A percentile compares a stretch with the other conserved stretches of the same genome.
These are phyloP conservation scores for Brachystomella parvula DNA, from an alignment of 1,140 invertebrate species.

Conservation along the genomic window DNA sequence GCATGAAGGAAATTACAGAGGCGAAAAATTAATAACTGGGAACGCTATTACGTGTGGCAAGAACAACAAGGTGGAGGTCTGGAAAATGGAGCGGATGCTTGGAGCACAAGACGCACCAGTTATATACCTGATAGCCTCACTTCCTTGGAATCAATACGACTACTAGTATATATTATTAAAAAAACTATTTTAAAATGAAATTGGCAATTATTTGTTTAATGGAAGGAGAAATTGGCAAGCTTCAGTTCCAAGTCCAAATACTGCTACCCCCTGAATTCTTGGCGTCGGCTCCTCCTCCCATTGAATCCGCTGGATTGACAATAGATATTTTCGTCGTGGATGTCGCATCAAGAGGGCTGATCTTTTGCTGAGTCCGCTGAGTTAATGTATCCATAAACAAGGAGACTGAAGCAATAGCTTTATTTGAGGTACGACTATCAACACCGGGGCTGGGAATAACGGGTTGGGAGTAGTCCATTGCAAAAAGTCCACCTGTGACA, in stretches of 20 bases:
- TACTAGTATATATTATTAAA: too few species aligned
- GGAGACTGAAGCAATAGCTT: not conserved
- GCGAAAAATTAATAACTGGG: too few species aligned
- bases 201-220: too few species aligned
- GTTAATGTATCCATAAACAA: not conserved
- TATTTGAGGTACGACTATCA: not conserved
- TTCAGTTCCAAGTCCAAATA: conserved; percentile 8
- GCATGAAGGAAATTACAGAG: too few species aligned
- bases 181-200: too few species aligned
- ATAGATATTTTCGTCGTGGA: not conserved
- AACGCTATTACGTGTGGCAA: too few species aligned
- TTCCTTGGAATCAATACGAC: too few species aligned
- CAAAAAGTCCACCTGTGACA: not conserved
- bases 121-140: too few species aligned
- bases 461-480: not conserved
- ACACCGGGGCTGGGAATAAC: not conserved
- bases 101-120: too few species aligned
- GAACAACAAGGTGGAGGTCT: too few species aligned
- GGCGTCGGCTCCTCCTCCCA: not conserved
- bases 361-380: not conserved
- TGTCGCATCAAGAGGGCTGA: not conserved
- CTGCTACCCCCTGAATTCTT: not conserved
- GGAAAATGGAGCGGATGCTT: too few species aligned
- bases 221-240: too few species aligned
- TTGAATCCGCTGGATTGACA: not conserved